Evolutionary conservation across 2,113 vertebrate species (phyloP).

Genomic region (Pelusios castaneus): DNA sequence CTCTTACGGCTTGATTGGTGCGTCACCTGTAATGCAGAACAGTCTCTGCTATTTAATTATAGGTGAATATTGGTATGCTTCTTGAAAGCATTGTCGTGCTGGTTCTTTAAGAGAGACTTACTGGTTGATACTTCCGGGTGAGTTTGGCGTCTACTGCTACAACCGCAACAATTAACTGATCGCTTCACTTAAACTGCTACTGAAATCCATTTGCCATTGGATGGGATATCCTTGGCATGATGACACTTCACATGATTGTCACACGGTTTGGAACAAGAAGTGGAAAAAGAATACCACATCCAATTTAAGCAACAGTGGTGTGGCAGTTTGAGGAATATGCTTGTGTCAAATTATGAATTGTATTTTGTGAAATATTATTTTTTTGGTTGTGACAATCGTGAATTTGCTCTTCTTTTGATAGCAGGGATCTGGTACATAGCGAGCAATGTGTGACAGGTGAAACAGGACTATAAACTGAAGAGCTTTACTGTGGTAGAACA

Average conservation of each 20-base stretch:
- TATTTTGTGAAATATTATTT: background rate
- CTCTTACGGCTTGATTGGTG: background rate
- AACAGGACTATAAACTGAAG: background rate
- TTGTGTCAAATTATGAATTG: background rate
- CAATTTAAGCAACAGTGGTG: background rate
- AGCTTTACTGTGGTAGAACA: background rate
- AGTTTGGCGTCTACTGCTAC: background rate
- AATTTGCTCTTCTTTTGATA: background rate
- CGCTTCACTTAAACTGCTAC: background rate
- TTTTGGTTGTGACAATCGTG: background rate
- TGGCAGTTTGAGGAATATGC: background rate
- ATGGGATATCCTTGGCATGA: background rate
- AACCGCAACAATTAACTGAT: no score
- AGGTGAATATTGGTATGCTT: background rate
- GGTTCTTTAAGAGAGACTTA: background rate
- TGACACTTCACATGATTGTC: background rate
- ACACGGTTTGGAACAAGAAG: background rate
- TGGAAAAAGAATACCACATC: background rate
- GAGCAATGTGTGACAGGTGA: background rate
- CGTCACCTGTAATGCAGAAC: background rate
- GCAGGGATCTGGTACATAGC: background rate
- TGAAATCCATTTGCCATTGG: background rate
- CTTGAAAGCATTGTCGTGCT: background rate
- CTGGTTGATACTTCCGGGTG: background rate
- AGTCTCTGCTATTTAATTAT: background rate